These are phyloP conservation scores for Sinocyclocheilus maitianheensis DNA, from an alignment of 2,113 vertebrate genomes.

Conservation along the genomic window DNA sequence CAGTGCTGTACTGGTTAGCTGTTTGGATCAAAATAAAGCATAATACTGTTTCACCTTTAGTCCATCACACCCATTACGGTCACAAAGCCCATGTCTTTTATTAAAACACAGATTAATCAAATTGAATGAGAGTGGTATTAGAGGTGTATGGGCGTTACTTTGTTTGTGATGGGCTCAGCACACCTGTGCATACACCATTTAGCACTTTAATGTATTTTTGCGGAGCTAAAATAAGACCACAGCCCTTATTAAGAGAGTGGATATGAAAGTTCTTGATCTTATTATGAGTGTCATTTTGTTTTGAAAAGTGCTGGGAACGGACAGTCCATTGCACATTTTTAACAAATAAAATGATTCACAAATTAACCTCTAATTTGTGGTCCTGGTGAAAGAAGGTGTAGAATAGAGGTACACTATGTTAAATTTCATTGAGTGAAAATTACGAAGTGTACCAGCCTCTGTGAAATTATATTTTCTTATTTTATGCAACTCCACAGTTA, in stretches of 20 bases:
- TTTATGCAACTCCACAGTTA: too few relatives aligned
- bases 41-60: background rate
- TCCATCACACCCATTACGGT: background rate
- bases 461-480: background rate
- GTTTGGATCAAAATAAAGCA: background rate
- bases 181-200: background rate
- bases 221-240: background rate
- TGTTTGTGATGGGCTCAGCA: background rate
- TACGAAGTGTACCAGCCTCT: background rate
- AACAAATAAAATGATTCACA: background rate
- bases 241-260: background rate
- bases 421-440: too few relatives aligned
- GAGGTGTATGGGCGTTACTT: background rate
- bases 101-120: background rate
- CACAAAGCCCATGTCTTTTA: background rate
- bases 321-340: background rate
- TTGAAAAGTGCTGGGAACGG: background rate
- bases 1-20: background rate
- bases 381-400: too few relatives aligned
- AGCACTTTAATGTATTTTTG: background rate
- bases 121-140: background rate
- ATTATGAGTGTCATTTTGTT: background rate
- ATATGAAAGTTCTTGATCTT: background rate
- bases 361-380: background rate
- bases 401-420: too few relatives aligned